Percentiles rank a stretch among this genome's conserved stretches.
Conservation (phyloP, 2,113 vertebrate species). For the Cettia cetti region DNA sequence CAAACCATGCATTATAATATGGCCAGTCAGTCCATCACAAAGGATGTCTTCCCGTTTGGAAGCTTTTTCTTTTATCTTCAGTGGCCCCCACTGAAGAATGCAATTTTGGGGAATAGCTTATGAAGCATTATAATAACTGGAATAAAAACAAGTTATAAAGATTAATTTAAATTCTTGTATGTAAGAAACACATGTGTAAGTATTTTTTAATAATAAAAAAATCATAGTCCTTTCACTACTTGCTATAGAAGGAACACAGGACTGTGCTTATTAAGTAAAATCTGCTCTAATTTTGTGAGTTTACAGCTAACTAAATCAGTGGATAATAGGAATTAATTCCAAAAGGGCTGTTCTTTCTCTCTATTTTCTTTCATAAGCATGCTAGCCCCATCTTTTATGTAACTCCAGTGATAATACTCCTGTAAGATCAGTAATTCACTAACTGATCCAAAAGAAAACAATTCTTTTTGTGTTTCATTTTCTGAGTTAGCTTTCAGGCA, state of each 20-base stretch:
- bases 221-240: not conserved
- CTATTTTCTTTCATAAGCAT: not conserved
- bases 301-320: not conserved
- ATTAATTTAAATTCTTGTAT: not conserved
- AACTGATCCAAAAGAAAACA: not conserved
- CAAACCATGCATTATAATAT: not conserved
- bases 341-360: not conserved
- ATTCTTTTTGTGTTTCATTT: not conserved
- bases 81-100: not conserved
- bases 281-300: not conserved
- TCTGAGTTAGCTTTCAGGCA: not conserved
- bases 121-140: not conserved
- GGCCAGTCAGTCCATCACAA: not conserved
- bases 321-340: not conserved
- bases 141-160: not conserved
- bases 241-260: not conserved
- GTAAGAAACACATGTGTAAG: not conserved
- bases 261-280: not conserved
- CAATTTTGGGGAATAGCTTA: not conserved
- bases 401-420: not conserved
- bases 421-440: not conserved
- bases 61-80: not conserved
- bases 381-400: not conserved
- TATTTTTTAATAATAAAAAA: not conserved
- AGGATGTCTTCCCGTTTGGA: not conserved